Percentiles rank a stretch among this genome's conserved stretches.
Evolutionary conservation across 2,888 invertebrate species (phyloP).

Genomic region (Tryphoninae sp.): DNA sequence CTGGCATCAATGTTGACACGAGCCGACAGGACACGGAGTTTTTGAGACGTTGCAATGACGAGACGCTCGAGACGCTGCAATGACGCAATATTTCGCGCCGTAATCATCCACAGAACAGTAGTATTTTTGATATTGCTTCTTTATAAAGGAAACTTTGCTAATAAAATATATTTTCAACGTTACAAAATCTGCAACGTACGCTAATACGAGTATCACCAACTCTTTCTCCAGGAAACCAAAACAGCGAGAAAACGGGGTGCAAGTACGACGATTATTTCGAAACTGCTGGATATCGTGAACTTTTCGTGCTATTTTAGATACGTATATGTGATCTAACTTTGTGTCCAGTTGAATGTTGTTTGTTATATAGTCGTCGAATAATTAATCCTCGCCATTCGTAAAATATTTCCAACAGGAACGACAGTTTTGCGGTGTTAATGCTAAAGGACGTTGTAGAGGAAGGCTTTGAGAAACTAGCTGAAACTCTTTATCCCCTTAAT

Average conservation of each 20-base stretch:
- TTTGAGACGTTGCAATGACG: too few species aligned
- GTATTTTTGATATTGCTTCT: too few species aligned
- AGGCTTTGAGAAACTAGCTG: constrained; percentile 34
- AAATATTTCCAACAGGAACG: neutral
- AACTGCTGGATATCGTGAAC: neutral
- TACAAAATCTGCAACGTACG: too few species aligned
- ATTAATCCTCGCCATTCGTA: neutral
- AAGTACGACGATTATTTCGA: neutral
- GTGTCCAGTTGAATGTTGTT: neutral
- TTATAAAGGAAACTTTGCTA: too few species aligned
- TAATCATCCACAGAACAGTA: too few species aligned
- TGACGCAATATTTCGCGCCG: too few species aligned
- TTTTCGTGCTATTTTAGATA: neutral
- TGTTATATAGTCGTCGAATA: neutral
- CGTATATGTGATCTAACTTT: neutral
- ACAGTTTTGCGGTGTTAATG: constrained; percentile 3
- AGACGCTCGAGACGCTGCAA: too few species aligned
- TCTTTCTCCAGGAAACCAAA: too few species aligned
- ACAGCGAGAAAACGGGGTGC: neutral
- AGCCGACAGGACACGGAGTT: too few species aligned
- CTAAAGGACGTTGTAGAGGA: constrained; percentile 6
- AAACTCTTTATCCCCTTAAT: constrained; percentile 40
- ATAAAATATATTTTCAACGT: too few species aligned
- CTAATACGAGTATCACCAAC: too few species aligned
- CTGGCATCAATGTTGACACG: too few species aligned